Conservation (phyloP, 2,113 vertebrate genomes). For the Myodes glareolus region DNA sequence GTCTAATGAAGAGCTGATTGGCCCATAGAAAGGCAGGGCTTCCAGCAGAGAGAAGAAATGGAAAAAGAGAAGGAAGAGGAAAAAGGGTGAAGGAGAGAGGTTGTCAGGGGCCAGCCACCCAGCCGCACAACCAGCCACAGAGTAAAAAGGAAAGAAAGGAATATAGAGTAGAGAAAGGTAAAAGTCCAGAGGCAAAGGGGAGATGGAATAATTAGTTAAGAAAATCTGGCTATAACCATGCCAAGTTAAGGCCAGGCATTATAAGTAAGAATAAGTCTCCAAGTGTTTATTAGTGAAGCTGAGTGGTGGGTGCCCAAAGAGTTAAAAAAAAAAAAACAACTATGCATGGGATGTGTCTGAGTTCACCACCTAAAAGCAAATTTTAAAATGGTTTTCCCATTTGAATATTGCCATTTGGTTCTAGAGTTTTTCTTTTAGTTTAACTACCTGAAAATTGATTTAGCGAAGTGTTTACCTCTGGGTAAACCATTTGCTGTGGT, state of each 20-base stretch:
- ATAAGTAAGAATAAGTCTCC: too few species aligned
- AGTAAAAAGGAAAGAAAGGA: neutral
- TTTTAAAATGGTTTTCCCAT: neutral
- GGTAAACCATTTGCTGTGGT: neutral
- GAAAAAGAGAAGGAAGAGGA: neutral
- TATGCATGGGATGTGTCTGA: neutral
- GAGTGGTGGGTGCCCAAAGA: too few species aligned
- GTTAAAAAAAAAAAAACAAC: too few species aligned
- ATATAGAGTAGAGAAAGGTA: neutral
- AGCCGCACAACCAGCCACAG: neutral
- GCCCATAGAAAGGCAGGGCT: neutral
- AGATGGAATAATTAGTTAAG: too few species aligned
- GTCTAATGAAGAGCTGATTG: neutral
- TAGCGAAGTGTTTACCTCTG: neutral
- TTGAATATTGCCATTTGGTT: neutral
- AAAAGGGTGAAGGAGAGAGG: too few species aligned
- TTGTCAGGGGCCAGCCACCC: too few species aligned
- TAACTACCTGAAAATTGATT: neutral
- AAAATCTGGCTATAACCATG: too few species aligned
- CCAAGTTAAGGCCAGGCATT: too few species aligned
- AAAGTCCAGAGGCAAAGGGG: too few species aligned
- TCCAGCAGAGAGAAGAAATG: too few species aligned
- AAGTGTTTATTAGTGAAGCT: too few species aligned
- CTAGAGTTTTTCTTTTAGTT: neutral
- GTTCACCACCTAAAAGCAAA: neutral